A percentile compares a stretch with the other conserved stretches of the same genome.
phyloP scores from a whole-genome alignment of 2,888 invertebrate genomes.

The Hedya salicella region DNA sequence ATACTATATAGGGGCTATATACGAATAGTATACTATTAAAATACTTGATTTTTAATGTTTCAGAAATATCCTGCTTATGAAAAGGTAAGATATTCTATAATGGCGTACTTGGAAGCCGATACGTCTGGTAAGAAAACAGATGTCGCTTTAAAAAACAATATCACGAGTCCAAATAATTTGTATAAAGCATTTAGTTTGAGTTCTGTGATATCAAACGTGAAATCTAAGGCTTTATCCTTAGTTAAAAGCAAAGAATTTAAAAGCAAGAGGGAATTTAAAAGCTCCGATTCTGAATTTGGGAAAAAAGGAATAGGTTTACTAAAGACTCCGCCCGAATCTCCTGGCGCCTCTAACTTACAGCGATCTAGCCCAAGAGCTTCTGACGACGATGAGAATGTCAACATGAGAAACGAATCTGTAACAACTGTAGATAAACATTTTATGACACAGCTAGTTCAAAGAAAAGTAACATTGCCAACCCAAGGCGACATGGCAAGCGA shows the following conservation, averaged over 20 bases:
- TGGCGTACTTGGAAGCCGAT: conserved; percentile 75
- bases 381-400: conserved; percentile 12
- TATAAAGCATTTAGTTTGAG: conserved; percentile 68
- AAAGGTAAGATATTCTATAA: conserved; percentile 74
- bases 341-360: conserved; percentile 58
- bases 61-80: conserved; percentile 81
- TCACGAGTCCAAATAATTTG: conserved; percentile 65
- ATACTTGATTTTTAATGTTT: conserved; percentile 51
- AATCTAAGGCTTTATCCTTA: conserved; percentile 80
- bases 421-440: conserved; percentile 13
- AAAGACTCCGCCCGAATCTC: conserved; percentile 70
- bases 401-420: background rate
- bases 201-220: conserved; percentile 81
- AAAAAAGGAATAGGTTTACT: conserved; percentile 65
- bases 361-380: conserved; percentile 45
- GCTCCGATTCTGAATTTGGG: conserved; percentile 58
- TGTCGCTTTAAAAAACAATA: conserved; percentile 54
- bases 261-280: conserved; percentile 56
- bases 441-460: conserved; percentile 26
- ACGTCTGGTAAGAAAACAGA: conserved; percentile 56
- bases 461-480: conserved; percentile 40
- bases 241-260: conserved; percentile 72
- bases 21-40: conserved; percentile 1
- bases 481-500: conserved; percentile 48
- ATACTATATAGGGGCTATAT: too few species aligned